A percentile compares a stretch with the other conserved stretches of the same genome.
These are phyloP conservation scores for Agrilus cyanescens DNA, from an alignment of 2,888 invertebrate genomes.

Conservation along the genomic window DNA sequence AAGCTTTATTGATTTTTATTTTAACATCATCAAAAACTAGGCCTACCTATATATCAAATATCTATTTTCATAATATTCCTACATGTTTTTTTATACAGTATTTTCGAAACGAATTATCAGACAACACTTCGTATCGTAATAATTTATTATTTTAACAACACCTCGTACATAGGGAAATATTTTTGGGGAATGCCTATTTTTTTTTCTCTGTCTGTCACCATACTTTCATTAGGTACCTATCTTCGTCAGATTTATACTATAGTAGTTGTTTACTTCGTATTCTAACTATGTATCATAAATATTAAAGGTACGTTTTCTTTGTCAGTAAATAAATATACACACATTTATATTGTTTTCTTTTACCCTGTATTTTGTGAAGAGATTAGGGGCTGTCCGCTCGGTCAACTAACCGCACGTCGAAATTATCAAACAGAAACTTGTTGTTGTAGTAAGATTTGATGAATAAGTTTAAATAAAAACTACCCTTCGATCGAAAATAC, in stretches of 20 bases:
- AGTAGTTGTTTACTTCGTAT: constrained; percentile 23
- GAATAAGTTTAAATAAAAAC: too few relatives aligned
- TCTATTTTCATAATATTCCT: constrained; percentile 34
- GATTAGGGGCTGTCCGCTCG: not conserved
- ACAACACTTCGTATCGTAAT: constrained; percentile 1
- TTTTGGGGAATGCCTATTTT: constrained; percentile 5
- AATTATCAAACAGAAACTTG: too few relatives aligned
- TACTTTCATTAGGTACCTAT: too few relatives aligned
- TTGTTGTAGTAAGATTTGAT: too few relatives aligned
- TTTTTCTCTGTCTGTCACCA: too few relatives aligned
- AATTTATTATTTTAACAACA: constrained; percentile 22
- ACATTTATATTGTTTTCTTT: constrained; percentile 31
- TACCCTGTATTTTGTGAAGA: constrained; percentile 31
- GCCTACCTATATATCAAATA: constrained; percentile 39
- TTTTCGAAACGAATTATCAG: too few relatives aligned
- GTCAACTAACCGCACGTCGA: too few relatives aligned
- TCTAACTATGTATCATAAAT: constrained; percentile 20
- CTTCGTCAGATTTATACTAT: not conserved
- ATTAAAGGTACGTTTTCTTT: constrained; percentile 8
- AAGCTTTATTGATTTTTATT: constrained; percentile 37
- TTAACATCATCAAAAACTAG: constrained; percentile 40
- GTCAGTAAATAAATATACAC: constrained; percentile 29
- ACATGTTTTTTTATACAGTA: constrained; percentile 22
- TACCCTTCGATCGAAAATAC: too few relatives aligned
- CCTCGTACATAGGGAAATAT: constrained; percentile 26